Evolutionary conservation across 2,888 invertebrate species (phyloP).

Genomic region (Metacarcinus magister): DNA sequence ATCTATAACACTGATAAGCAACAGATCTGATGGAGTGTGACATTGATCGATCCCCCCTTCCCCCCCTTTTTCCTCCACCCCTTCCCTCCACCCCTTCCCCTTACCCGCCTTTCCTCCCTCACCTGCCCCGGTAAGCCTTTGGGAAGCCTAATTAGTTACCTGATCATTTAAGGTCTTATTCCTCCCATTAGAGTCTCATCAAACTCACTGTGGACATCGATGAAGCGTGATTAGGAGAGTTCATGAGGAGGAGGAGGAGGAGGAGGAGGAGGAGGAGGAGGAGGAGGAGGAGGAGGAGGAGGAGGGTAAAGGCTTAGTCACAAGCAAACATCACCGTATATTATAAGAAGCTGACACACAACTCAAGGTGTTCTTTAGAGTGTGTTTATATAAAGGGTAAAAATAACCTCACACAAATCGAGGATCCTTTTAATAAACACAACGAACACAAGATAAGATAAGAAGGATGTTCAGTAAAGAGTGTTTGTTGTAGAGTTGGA

Average conservation of each 20-base stretch:
- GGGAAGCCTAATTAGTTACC: constrained; percentile 68
- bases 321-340: too few species aligned
- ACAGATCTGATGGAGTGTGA: constrained; percentile 7
- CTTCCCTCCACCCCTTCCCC: not conserved
- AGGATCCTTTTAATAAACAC: too few species aligned
- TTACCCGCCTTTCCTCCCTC: not conserved
- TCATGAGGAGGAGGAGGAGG: not conserved
- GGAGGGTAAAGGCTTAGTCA: too few species aligned
- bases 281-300: too few species aligned
- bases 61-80: not conserved
- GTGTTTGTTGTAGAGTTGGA: too few species aligned
- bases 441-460: too few species aligned
- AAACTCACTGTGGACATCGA: constrained; percentile 56
- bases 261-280: not conserved
- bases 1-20: constrained; percentile 34
- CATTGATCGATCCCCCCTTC: constrained; percentile 41
- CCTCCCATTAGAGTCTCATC: constrained; percentile 57
- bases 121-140: constrained; percentile 55
- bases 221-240: constrained; percentile 28
- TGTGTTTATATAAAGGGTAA: too few species aligned
- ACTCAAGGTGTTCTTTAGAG: too few species aligned
- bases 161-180: constrained; percentile 58
- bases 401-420: too few species aligned
- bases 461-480: too few species aligned
- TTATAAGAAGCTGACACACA: too few species aligned